Evolutionary conservation across 1,140 invertebrate species (phyloP).

Genomic region (Odontomachus brunneus): DNA sequence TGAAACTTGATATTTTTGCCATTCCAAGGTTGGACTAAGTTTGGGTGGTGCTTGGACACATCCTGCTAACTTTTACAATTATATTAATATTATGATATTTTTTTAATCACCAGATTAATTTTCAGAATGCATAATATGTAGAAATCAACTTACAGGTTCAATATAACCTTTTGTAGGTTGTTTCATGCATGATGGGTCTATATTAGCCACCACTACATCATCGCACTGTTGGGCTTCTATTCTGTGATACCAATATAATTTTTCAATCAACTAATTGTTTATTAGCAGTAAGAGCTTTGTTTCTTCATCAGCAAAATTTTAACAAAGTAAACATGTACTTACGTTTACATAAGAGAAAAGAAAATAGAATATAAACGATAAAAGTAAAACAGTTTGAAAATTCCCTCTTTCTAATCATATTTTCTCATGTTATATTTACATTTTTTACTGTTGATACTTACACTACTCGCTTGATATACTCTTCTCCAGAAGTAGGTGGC

Average conservation of each 20-base stretch:
- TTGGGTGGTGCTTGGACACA: constrained; percentile 84
- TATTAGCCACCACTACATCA: constrained; percentile 85
- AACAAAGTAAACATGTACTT: neutral
- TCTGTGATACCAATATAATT: constrained; percentile 72
- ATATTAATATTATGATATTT: constrained; percentile 48
- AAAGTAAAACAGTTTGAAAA: neutral
- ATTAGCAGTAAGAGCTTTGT: neutral
- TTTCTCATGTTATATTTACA: neutral
- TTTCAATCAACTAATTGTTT: neutral
- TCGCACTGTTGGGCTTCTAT: constrained; percentile 86
- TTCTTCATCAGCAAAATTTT: neutral
- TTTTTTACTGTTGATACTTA: constrained; percentile 72
- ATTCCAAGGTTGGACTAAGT: constrained; percentile 82
- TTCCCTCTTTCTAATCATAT: neutral
- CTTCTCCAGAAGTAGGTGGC: constrained; percentile 86
- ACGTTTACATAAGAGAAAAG: neutral
- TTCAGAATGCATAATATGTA: neutral
- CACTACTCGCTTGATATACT: constrained; percentile 87
- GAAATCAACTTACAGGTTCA: constrained; percentile 77
- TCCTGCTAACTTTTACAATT: constrained; percentile 78
- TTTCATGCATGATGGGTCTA: constrained; percentile 81
- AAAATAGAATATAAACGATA: neutral
- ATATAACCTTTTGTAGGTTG: constrained; percentile 80
- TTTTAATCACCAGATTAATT: constrained; percentile 23
- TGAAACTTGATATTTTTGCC: constrained; percentile 85